Base-by-base conservation (phyloP, 1,140 invertebrate species). In the Aphis craccivora region DNA sequence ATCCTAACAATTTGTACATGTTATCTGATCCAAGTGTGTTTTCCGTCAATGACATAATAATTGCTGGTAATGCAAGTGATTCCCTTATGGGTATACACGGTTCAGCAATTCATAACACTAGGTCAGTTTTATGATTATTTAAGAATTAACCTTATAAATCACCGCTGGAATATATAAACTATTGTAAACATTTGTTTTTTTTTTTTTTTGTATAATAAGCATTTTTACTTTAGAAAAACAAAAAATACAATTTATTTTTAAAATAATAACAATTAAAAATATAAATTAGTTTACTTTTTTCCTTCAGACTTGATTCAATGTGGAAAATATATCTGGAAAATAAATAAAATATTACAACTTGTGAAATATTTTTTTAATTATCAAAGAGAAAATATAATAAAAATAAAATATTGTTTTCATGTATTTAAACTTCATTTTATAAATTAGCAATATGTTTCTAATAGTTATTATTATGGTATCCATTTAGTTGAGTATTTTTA, bases 1-100 rank as follows among this genome's bases (percentile, higher is more conserved):
- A 35, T 43, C 91, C 91, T 4, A 55, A 84, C 11, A 93, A 93
- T 5, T 1, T 86, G 37, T 93, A 55, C 4, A 83, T 84, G 91
- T 81, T 83, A 37, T 93, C 91, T 30, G 91, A 93, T 60, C 91
- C 91, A 55, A 40, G 67, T 40, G 91, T 93, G 23, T 86, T 93
- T 40, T 45, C 67, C 3, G 25, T 84, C 1, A 84, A 93, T n/a
- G 81, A 55, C 23, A 53, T 93, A 40, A 93, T 55, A 53, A 55
- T 93, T 51, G 91, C 91, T 1, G 91, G 67, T 22, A 93, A 93
- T 7, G 11, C 91, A 2, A 93, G 81, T 30, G 91, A 93, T 84
- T 9, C 81, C 20, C 45, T 93, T n/a, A 93, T 84, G 81, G 81
- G 37, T 43, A n/a, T 93, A 55, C 91, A 86, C 25, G 48, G 40